phyloP scores from a whole-genome alignment of 2,797 vertebrate species.

The Sebastes kiyomatsui region DNA sequence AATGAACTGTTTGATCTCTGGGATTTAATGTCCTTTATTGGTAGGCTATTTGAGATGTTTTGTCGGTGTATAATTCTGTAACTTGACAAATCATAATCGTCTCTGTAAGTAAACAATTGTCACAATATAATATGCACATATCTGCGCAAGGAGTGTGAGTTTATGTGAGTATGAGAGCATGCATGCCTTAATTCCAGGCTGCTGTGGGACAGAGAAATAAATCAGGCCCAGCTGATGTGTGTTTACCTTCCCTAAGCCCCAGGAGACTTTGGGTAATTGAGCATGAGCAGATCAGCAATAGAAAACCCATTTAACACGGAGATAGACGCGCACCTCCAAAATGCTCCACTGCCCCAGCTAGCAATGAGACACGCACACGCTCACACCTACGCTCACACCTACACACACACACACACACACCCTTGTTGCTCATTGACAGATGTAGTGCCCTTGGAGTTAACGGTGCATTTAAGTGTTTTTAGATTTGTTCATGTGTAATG shows the following conservation, averaged over 20 bases:
- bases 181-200: conserved; percentile 73
- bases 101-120: background rate
- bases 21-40: conserved; percentile 5
- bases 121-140: background rate
- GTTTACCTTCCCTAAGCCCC: conserved; percentile 79
- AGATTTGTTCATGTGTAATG: background rate
- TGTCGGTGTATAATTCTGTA: conserved; percentile 1
- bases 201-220: conserved; percentile 83
- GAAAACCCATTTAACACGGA: conserved; percentile 78
- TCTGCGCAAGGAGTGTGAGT: background rate
- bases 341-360: conserved; percentile 24
- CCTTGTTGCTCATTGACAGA: conserved; percentile 42
- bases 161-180: conserved; percentile 26
- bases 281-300: conserved; percentile 83
- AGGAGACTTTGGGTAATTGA: conserved; percentile 83
- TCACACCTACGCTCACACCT: conserved; percentile 2
- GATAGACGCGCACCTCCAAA: conserved; percentile 62
- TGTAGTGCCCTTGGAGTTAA: conserved; percentile 10
- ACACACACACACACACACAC: conserved; percentile 1
- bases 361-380: conserved; percentile 26
- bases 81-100: conserved; percentile 4
- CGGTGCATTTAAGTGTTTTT: conserved; percentile 3
- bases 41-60: conserved; percentile 7
- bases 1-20: conserved; percentile 30
- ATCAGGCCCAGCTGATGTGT: conserved; percentile 84